Base-by-base conservation (phyloP, 2,113 vertebrate genomes). In the Machaerirhynchus nigripectus region DNA sequence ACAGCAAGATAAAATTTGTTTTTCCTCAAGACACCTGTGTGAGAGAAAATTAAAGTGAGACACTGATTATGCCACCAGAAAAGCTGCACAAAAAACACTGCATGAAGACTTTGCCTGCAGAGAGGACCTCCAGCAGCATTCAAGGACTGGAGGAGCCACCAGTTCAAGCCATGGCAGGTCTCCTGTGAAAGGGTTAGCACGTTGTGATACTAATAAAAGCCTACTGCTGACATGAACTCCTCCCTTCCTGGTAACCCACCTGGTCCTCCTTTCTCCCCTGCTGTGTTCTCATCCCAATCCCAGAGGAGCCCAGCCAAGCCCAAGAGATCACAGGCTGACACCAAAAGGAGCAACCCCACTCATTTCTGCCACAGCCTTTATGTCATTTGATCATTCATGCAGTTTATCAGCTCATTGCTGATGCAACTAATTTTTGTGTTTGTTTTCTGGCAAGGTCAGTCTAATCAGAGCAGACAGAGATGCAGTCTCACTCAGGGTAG, bases 361-460 rank as follows among this genome's bases (percentile, higher is more conserved):
- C n/a, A 40, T 37, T 86, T 50, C 85, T 80, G 67, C 63, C 71
- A 49, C 3, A 40, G 50, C 40, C 57, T 76, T 94, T 17, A 60
- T 19, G 46, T 57, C 82, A 88, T 55, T 89, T 73, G 63, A 68
- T 52, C 75, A 79, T 18, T 85, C 88, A 65, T 16, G 82, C 82
- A 44, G 67, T 73, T 89, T 35, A 91, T 73, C 70, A 85, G 50
- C 40, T 83, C 14, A 4, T 2, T 85, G 95, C 85, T 93, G 78
- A 96, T 70, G 49, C 52, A 90, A 79, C 87, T 73, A 55, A 89
- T 83, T 91, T 64, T 46, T 71, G 64, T n/a, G 47, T 68, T 93
- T 85, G 85, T 79, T 95, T 94, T 85, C 75, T 85, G 63, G 82
- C 94, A 82, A 87, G 82, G 94, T 90, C 78, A 79, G 75, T 60